Conservation (phyloP, 92 coral and sea anemone species). For the Parazoanthus swiftii region DNA sequence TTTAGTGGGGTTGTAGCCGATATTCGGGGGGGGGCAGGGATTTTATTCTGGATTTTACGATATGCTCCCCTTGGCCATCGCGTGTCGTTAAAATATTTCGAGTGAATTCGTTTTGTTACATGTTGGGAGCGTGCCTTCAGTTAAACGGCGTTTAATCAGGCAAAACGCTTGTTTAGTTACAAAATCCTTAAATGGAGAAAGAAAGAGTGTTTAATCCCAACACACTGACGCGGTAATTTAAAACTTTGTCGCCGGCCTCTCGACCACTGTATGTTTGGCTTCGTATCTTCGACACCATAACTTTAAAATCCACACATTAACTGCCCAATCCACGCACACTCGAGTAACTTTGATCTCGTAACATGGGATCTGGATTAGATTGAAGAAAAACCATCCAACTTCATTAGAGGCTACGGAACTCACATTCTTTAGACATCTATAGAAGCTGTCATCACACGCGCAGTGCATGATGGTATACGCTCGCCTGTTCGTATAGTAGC, state of each 20-base stretch:
- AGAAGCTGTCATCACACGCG: not conserved
- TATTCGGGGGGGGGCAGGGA: too few species aligned
- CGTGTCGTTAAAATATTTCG: too few species aligned
- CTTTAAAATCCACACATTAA: not conserved
- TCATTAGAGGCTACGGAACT: constrained; percentile 1
- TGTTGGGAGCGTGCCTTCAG: too few species aligned
- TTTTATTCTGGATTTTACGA: too few species aligned
- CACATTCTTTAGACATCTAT: not conserved
- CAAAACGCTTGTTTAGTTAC: not conserved
- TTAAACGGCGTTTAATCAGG: not conserved
- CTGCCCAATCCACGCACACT: not conserved
- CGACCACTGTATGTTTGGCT: not conserved
- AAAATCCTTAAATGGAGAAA: too few species aligned
- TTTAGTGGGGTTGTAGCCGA: too few species aligned
- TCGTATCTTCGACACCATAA: not conserved
- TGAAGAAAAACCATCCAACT: constrained; percentile 16
- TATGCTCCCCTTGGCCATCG: too few species aligned
- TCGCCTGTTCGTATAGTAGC: not conserved
- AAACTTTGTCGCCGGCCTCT: not conserved
- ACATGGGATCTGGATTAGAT: not conserved
- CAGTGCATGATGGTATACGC: constrained; percentile 2
- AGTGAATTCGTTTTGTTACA: too few species aligned
- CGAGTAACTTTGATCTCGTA: not conserved
- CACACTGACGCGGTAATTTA: not conserved
- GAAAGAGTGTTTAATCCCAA: not conserved